Percentiles rank a stretch among this genome's conserved stretches.
Evolutionary conservation across 2,113 vertebrate species (phyloP).

Genomic region (Nothocercus nigrocapillus): DNA sequence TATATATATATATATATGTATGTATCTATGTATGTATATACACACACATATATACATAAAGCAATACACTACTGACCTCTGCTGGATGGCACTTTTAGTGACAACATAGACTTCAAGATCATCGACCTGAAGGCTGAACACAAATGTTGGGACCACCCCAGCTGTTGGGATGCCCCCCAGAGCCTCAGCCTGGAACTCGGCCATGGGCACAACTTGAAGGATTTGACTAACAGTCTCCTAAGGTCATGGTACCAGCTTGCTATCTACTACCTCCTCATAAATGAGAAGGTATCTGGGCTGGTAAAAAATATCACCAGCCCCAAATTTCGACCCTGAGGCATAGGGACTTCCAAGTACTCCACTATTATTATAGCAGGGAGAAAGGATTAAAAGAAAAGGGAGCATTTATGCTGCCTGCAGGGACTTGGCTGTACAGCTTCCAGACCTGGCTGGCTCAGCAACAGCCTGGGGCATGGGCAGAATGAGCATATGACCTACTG

Average conservation of each 20-base stretch:
- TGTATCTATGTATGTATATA: no score
- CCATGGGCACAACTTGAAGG: not conserved
- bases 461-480: no score
- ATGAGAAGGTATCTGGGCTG: not conserved
- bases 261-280: not conserved
- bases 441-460: no score
- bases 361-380: not conserved
- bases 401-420: not conserved
- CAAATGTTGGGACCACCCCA: not conserved
- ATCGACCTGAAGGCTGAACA: not conserved
- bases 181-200: not conserved
- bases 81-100: not conserved
- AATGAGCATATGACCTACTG: no score
- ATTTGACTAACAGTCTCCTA: not conserved
- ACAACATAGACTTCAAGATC: not conserved
- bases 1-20: not conserved
- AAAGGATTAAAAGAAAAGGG: not conserved
- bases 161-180: not conserved
- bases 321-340: not conserved
- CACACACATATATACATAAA: not conserved
- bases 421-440: no score
- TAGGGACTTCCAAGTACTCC: not conserved
- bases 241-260: not conserved
- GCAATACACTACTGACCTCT: conserved; percentile 51
- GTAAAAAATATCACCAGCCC: not conserved